phyloP scores from a whole-genome alignment of 2,113 vertebrate species.

The Silurus meridionalis region DNA sequence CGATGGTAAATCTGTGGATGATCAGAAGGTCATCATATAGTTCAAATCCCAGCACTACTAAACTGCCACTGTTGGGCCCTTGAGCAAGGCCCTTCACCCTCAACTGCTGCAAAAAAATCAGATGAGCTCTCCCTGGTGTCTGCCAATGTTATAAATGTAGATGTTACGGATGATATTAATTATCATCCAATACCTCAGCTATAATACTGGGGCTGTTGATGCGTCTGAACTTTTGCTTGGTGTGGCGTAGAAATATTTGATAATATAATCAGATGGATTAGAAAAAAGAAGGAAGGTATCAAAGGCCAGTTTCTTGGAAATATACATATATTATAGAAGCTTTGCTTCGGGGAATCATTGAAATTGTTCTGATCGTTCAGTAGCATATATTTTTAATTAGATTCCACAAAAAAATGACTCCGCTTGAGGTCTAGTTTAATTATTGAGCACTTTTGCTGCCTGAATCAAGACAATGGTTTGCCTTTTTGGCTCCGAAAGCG shows the following conservation, averaged over 20 bases:
- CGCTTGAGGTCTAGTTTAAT: conserved; percentile 17
- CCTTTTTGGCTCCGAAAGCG: conserved; percentile 77
- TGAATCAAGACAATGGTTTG: conserved; percentile 34
- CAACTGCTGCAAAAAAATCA: no score
- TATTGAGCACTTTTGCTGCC: conserved; percentile 16
- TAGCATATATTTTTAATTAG: conserved; percentile 20
- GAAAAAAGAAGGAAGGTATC: neutral
- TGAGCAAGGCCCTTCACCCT: no score
- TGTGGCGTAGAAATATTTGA: neutral
- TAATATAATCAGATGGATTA: neutral
- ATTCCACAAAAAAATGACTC: conserved; percentile 3
- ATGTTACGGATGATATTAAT: no score
- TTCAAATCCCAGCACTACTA: no score
- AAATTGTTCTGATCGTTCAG: neutral
- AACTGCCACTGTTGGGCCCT: no score
- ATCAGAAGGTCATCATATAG: no score
- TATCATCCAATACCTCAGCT: conserved; percentile 20
- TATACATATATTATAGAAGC: neutral
- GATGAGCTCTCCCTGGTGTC: no score
- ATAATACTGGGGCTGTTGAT: conserved; percentile 8
- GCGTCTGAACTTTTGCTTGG: conserved; percentile 28
- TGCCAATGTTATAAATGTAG: no score
- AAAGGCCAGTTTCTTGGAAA: neutral
- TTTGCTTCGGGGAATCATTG: neutral
- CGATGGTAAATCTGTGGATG: conserved; percentile 42